Conservation (phyloP, 1,140 invertebrate genomes). For the Halotydeus destructor region DNA sequence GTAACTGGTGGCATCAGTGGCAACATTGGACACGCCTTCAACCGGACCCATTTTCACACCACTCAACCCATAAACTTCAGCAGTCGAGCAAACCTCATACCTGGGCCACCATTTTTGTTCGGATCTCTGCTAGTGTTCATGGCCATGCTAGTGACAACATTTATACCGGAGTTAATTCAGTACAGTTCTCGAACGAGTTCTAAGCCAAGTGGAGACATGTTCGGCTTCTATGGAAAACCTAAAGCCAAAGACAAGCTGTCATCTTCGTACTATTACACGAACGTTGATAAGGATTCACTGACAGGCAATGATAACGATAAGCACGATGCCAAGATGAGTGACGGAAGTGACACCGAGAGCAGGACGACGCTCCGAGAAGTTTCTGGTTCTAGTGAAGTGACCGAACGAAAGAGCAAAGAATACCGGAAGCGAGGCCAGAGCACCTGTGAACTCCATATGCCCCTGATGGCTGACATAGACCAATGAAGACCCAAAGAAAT, state of each 20-base stretch:
- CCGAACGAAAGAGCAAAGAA: neutral
- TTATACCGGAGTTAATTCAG: conserved; percentile 47
- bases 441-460: neutral
- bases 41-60: neutral
- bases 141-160: conserved; percentile 72
- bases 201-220: neutral
- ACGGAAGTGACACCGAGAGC: neutral
- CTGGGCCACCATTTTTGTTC: conserved; percentile 98
- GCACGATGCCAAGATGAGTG: neutral
- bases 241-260: neutral
- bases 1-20: neutral
- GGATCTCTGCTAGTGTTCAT: conserved; percentile 87
- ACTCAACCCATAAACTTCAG: conserved; percentile 13
- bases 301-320: neutral
- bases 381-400: neutral
- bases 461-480: neutral
- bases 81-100: conserved; percentile 47
- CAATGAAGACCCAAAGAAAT: neutral
- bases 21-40: neutral
- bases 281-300: neutral
- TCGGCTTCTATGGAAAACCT: neutral
- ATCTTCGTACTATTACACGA: neutral
- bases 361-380: neutral
- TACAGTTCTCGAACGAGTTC: conserved; percentile 1
- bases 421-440: neutral